These are phyloP conservation scores for Hyposmocoma kahamanoa DNA, from an alignment of 1,140 invertebrate genomes.

Conservation along the genomic window DNA sequence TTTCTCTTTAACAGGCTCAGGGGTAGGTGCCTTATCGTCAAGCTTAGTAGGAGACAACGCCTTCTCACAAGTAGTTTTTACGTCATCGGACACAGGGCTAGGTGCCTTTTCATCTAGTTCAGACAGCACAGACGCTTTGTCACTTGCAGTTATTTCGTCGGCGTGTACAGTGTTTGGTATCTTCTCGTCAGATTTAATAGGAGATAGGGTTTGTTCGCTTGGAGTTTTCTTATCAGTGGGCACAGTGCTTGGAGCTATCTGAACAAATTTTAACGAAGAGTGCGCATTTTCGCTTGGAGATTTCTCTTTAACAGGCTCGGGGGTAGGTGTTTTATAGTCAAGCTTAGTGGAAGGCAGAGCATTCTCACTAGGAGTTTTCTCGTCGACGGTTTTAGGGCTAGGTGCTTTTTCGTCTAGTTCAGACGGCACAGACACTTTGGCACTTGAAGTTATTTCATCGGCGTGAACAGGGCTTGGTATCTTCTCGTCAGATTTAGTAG, in stretches of 20 bases:
- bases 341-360: background rate
- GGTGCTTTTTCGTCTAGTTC: slow-evolving; percentile 1
- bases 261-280: background rate
- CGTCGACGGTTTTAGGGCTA: slow-evolving; percentile 1
- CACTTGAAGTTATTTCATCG: too few species aligned
- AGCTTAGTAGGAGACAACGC: background rate
- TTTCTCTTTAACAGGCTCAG: background rate
- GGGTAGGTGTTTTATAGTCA: slow-evolving; percentile 1
- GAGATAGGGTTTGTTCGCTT: background rate
- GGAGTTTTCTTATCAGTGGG: background rate
- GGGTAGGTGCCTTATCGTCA: background rate
- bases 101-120: background rate
- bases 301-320: too few species aligned
- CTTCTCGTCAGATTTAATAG: background rate
- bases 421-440: slow-evolving; percentile 2
- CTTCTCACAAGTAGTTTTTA: background rate
- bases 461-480: slow-evolving; percentile 1
- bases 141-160: background rate
- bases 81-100: too few species aligned
- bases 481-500: slow-evolving; percentile 3
- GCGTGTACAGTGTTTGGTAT: background rate
- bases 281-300: too few species aligned
- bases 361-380: slow-evolving; percentile 8
- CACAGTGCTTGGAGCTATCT: slow-evolving; percentile 7
- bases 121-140: background rate